Conservation (phyloP, 2,797 vertebrate genomes). For the Vipera latastei region DNA sequence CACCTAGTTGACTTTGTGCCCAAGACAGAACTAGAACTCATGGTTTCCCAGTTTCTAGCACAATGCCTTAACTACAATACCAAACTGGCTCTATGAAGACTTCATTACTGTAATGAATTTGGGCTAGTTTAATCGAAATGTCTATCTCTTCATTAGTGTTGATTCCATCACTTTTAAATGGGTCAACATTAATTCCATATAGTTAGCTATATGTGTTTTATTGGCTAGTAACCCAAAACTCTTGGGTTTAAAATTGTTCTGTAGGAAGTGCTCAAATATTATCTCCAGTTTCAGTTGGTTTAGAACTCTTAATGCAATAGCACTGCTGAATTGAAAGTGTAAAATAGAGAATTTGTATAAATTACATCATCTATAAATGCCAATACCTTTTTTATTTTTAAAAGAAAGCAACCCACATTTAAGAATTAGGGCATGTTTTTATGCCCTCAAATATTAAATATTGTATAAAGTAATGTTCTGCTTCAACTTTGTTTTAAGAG, state of each 20-base stretch:
- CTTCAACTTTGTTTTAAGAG: conserved; percentile 34
- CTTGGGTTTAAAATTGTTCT: not conserved
- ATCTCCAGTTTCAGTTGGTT: not conserved
- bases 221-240: not conserved
- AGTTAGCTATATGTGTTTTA: not conserved
- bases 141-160: not conserved
- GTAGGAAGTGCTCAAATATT: not conserved
- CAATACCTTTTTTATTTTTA: not conserved
- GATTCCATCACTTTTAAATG: not conserved
- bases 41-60: not conserved
- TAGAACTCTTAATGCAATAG: not conserved
- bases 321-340: not conserved
- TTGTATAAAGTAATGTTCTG: not conserved
- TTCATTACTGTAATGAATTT: not conserved
- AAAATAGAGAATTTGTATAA: not conserved
- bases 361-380: not conserved
- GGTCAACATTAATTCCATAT: not conserved
- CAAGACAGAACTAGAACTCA: not conserved
- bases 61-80: not conserved
- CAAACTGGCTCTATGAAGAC: not conserved
- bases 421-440: not conserved
- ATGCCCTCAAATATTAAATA: not conserved
- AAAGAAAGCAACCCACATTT: not conserved
- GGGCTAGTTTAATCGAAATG: not conserved
- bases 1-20: not conserved